phyloP scores from a whole-genome alignment of 2,888 invertebrate genomes.

The Abrostola tripartita region DNA sequence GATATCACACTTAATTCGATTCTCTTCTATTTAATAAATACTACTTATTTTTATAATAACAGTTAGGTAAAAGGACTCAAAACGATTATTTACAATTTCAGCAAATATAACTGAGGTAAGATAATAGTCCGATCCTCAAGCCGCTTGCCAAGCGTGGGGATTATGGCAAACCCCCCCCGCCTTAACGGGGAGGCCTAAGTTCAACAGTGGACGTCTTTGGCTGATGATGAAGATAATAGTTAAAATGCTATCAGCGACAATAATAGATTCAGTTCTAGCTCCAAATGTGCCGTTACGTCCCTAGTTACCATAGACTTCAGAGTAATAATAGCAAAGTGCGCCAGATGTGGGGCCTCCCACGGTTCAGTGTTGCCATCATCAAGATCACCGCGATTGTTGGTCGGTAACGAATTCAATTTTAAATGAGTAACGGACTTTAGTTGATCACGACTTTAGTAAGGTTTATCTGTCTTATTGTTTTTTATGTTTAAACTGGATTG shows the following conservation, averaged over 20 bases:
- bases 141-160: too few species aligned
- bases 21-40: too few species aligned
- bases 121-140: too few species aligned
- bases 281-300: conserved; percentile 48
- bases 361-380: conserved; percentile 56
- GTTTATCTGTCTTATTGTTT: not conserved
- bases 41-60: too few species aligned
- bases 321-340: conserved; percentile 53
- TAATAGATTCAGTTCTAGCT: conserved; percentile 41
- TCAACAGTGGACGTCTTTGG: too few species aligned
- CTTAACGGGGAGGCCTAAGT: too few species aligned
- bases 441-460: conserved; percentile 33
- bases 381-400: conserved; percentile 47
- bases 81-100: too few species aligned
- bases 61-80: too few species aligned
- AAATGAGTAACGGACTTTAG: conserved; percentile 38
- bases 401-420: conserved; percentile 39
- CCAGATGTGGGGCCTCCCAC: conserved; percentile 71
- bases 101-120: too few species aligned
- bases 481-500: conserved; percentile 1
- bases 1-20: too few species aligned
- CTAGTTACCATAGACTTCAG: conserved; percentile 32
- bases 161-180: too few species aligned
- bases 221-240: too few species aligned
- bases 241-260: conserved; percentile 1